These are phyloP conservation scores for Microctonus aethiopoides DNA, from an alignment of 2,888 invertebrate species.

Conservation along the genomic window DNA sequence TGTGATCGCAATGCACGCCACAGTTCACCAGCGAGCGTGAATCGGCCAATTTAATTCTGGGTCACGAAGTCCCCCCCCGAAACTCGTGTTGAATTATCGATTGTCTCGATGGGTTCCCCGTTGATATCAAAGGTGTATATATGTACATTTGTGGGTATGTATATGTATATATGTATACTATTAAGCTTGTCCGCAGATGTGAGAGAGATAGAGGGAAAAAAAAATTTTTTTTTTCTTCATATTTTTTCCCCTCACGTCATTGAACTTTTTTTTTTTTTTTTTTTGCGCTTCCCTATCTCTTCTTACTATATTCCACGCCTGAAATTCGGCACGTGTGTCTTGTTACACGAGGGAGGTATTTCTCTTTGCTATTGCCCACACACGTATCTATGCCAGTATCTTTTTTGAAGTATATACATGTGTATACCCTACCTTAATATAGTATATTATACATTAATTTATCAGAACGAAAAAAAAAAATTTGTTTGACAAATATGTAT, in stretches of 20 bases:
- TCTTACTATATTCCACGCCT: not conserved
- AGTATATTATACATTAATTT: too few relatives aligned
- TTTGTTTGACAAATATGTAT: too few relatives aligned
- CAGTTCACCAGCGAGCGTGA: not conserved
- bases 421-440: too few relatives aligned
- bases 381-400: too few relatives aligned
- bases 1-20: not conserved
- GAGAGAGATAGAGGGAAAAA: not conserved
- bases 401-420: too few relatives aligned
- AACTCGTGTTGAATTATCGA: conserved; percentile 13
- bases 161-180: not conserved
- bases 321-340: conserved; percentile 16
- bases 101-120: conserved; percentile 1
- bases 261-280: not conserved
- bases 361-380: not conserved
- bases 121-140: not conserved
- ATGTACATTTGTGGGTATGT: not conserved
- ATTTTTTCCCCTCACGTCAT: not conserved
- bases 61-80: conserved; percentile 25
- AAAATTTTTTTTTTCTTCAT: not conserved
- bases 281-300: not conserved
- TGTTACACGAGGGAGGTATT: not conserved
- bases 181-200: not conserved
- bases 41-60: conserved; percentile 23
- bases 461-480: too few relatives aligned